phyloP scores from a whole-genome alignment of 2,888 invertebrate genomes.

The Macropis europaea region DNA sequence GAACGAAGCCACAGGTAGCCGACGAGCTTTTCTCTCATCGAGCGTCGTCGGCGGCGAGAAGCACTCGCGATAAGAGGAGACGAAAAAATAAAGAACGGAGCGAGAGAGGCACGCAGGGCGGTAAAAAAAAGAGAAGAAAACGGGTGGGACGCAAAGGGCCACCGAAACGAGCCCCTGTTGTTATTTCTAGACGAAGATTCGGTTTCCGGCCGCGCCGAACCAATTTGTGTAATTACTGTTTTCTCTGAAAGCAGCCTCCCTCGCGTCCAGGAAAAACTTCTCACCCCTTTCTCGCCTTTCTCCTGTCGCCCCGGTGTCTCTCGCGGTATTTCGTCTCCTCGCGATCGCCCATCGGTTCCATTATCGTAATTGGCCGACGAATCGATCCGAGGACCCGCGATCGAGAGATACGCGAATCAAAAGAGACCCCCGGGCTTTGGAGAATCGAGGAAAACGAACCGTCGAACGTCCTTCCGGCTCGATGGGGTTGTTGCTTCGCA shows the following conservation, averaged over 20 bases:
- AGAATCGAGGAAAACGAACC: no score
- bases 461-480: no score
- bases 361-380: constrained; percentile 22
- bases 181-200: constrained; percentile 69
- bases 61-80: constrained; percentile 29
- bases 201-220: constrained; percentile 63
- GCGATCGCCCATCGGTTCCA: neutral
- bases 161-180: constrained; percentile 37
- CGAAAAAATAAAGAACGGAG: neutral
- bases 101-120: neutral
- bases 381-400: neutral
- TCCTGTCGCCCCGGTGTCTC: no score
- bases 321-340: neutral
- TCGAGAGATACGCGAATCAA: no score
- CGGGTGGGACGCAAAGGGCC: constrained; percentile 34
- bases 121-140: neutral
- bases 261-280: constrained; percentile 33
- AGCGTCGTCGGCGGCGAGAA: constrained; percentile 22
- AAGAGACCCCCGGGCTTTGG: no score
- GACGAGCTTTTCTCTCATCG: constrained; percentile 25
- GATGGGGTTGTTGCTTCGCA: no score
- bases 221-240: constrained; percentile 72
- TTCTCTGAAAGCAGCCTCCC: constrained; percentile 65
- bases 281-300: constrained; percentile 14
- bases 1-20: constrained; percentile 48